Base-by-base conservation (phyloP, 2,888 invertebrate species). In the Acanthopleura granulata region DNA sequence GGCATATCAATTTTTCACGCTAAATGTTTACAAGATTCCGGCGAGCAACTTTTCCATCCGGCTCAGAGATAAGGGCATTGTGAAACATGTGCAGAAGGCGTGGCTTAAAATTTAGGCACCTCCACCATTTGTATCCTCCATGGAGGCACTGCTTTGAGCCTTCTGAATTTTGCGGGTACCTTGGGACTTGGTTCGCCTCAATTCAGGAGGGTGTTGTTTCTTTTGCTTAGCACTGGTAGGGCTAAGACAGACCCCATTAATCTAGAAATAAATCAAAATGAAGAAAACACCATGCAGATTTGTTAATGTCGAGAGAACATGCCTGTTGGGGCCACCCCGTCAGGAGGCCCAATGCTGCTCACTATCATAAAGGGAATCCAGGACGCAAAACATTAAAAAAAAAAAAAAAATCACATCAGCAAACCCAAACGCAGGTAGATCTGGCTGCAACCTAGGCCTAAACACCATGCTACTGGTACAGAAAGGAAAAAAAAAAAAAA, bases 111-210 rank as follows among this genome's bases (percentile, higher is more conserved):
- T 62, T 40, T 22, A n/a, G 77, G 78, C 85, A 84, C 87, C 86
- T 83, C 86, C 86, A 82, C 85, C 84, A 62, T 83, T 80, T 61
- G 78, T 80, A 73, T 89, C 88, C 77, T 89, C 89, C 82, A 87
- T 84, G 50, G 89, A 89, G 73, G 87, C 84, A 75, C 83, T 84
- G 80, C 87, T 89, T 82, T 86, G 87, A 49, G 85, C 86, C 82
- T 89, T 88, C 85, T 86, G 86, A 79, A 89, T 82, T 84, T 87
- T 89, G 80, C 83, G 82, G 73, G 66, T 96, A 95, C 96, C 97
- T 95, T 97, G 97, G 92, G 95, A 95, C 92, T 96, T 95, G 91
- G 95, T 95, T 91, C 96, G 95, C 91, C 95, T 94, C 91, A 95
- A 93, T 87, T 94, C 94, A 74, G 90, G 89, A 75, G 85, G 83